phyloP scores from a whole-genome alignment of 2,797 vertebrate genomes.

The Acanthopagrus latus region DNA sequence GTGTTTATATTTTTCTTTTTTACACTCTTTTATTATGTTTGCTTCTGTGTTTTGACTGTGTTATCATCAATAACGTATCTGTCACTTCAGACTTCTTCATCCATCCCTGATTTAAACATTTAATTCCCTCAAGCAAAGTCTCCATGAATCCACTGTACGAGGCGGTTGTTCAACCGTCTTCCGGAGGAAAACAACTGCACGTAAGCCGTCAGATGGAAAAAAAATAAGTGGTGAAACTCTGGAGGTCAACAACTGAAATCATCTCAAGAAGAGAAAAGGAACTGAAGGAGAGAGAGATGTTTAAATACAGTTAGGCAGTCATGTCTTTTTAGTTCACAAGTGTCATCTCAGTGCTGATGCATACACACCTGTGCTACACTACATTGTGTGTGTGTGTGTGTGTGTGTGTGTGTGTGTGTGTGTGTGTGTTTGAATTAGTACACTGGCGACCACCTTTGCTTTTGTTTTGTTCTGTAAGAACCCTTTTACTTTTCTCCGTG shows the following conservation, averaged over 20 bases:
- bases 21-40: too few species aligned
- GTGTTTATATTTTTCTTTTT: too few species aligned
- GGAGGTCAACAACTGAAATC: not conserved
- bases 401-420: not conserved
- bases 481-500: constrained; percentile 30
- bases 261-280: not conserved
- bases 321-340: not conserved
- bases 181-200: not conserved
- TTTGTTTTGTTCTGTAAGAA: constrained; percentile 20
- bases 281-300: too few species aligned
- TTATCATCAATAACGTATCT: too few species aligned
- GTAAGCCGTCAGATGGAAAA: not conserved
- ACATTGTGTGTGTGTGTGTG: too few species aligned
- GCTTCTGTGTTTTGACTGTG: too few species aligned
- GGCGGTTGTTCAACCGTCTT: not conserved
- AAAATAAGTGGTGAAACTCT: not conserved
- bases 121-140: not conserved
- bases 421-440: not conserved
- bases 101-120: not conserved
- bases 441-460: not conserved
- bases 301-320: too few species aligned
- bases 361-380: not conserved
- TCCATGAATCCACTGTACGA: not conserved
- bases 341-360: not conserved
- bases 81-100: too few species aligned